Percentiles rank a stretch among this genome's conserved stretches.
Conservation (phyloP, 2,888 invertebrate species). For the Troilus luridus region DNA sequence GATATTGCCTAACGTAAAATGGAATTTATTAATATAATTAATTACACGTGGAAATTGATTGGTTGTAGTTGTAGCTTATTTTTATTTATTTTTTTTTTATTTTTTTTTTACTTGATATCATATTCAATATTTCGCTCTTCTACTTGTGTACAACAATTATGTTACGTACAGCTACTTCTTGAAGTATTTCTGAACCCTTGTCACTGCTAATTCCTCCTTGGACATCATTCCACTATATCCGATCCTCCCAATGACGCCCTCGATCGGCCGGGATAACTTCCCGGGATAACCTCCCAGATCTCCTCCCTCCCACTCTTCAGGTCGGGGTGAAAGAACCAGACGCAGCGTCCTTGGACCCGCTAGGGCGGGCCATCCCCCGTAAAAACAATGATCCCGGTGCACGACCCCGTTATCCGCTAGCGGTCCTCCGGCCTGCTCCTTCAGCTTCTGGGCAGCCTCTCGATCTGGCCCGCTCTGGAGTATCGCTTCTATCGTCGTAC, state of each 20-base stretch:
- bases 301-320: not conserved
- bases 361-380: slow-evolving; percentile 44
- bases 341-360: slow-evolving; percentile 44
- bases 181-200: no score
- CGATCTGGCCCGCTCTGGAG: not conserved
- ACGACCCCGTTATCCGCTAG: slow-evolving; percentile 50
- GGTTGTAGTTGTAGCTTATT: no score
- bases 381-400: slow-evolving; percentile 56
- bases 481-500: not conserved
- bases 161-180: no score
- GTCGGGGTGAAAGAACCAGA: slow-evolving; percentile 50
- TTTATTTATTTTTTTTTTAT: no score
- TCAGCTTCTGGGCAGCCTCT: not conserved
- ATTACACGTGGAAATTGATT: no score
- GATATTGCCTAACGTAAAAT: no score
- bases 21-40: no score
- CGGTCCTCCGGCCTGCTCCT: slow-evolving; percentile 21
- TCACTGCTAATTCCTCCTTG: not conserved
- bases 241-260: no score
- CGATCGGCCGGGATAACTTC: not conserved
- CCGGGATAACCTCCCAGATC: not conserved
- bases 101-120: no score
- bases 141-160: no score
- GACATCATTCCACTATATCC: no score
- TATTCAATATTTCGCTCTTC: no score